Evolutionary conservation across 2,888 invertebrate genomes (phyloP).

Genomic region (Hirudinaria manillensis): DNA sequence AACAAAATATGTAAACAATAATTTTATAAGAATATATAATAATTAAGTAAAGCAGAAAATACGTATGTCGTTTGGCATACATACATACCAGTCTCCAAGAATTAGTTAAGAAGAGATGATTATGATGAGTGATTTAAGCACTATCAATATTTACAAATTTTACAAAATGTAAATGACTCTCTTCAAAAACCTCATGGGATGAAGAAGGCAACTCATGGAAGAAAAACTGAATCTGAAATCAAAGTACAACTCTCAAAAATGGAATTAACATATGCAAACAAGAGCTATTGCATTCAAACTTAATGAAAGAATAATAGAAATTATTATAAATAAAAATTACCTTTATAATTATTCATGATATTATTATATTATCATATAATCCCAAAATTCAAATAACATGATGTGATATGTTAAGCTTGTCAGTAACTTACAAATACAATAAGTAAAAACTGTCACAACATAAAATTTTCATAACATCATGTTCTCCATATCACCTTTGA

Average conservation of each 20-base stretch:
- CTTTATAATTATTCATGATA: constrained; percentile 8
- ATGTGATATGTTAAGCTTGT: neutral
- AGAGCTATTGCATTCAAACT: too few relatives aligned
- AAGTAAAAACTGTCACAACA: neutral
- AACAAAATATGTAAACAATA: constrained; percentile 18
- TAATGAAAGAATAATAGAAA: too few relatives aligned
- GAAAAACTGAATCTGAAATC: constrained; percentile 58
- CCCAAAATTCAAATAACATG: neutral
- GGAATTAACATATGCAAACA: neutral
- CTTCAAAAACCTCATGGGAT: constrained; percentile 60
- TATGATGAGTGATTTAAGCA: too few relatives aligned
- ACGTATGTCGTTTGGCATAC: too few relatives aligned
- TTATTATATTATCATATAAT: neutral
- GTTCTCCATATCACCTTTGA: constrained; percentile 64
- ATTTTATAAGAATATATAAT: neutral
- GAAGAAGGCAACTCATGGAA: constrained; percentile 83
- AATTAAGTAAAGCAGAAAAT: too few relatives aligned
- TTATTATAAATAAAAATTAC: too few relatives aligned
- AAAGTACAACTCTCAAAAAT: neutral
- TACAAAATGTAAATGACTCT: too few relatives aligned
- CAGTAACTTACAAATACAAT: neutral
- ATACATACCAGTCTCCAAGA: too few relatives aligned
- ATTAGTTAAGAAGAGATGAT: too few relatives aligned
- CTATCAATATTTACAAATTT: too few relatives aligned
- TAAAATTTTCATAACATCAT: neutral